Evolutionary conservation across 2,797 vertebrate genomes (phyloP), one percentile per base, ranked within the genome.

Genomic region (Chrysocyon brachyurus): DNA sequence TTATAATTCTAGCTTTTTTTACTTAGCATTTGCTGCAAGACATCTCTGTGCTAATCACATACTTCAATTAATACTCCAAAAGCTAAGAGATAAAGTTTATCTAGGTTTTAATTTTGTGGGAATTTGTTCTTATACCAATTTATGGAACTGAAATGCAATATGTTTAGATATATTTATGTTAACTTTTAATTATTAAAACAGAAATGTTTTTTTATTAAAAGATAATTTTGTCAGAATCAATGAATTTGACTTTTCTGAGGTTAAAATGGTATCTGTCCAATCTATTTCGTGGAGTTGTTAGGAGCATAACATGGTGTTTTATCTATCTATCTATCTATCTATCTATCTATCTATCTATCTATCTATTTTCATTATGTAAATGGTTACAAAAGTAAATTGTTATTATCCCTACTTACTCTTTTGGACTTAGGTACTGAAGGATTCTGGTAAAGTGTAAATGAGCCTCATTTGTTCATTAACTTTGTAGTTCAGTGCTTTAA

Each of bases 401-500:
- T 68, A 56, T 82, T 79, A 77, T 56, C 19, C 22, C 1, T 68
- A 77, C 36, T 66, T 82, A 75, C 5, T 82, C n/a, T 56, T 92
- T 31, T 93, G 68, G 91, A 83, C 11, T 81, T 77, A 40, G 54
- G 28, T 77, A 87, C 40, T 31, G 40, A 87, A 95, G 15, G 54
- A 19, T 87, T 91, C 82, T 91, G 33, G 11, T 56, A 87, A 90
- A 90, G 93, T 49, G 61, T 77, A 26, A 83, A 82, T 22, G 12
- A 79, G 16, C 15, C 28, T 72, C 63, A 36, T 75, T 63, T 87
- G 31, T 46, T 78, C n/a, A 87, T 78, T 86, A 75, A 90, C 33
- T 82, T 46, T 68, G 61, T 19, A 70, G 28, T 87, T 79, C 36
- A 40, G 24, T 49, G 46, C n/a, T 95, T 81, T 54, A 12, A 59